Conservation (phyloP, 1,140 invertebrate genomes). For the Semibalanus balanoides region DNA sequence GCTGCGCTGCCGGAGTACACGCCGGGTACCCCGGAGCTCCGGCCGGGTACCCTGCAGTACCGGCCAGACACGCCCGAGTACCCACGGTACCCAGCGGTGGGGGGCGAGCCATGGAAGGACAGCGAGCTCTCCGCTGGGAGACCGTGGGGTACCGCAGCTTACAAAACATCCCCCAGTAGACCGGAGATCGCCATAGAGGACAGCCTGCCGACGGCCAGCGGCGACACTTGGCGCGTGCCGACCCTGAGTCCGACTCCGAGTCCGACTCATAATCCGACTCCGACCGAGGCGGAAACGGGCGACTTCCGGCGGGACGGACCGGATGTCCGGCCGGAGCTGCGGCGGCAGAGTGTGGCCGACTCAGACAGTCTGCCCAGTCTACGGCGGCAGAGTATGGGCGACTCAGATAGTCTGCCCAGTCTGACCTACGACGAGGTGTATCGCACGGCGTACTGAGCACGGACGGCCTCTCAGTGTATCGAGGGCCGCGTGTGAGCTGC, state of each 20-base stretch:
- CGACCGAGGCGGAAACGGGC: not conserved
- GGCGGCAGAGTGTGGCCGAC: not conserved
- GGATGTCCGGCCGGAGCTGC: not conserved
- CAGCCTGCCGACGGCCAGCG: not conserved
- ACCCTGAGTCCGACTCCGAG: too few relatives aligned
- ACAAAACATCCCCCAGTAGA: not conserved
- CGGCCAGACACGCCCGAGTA: too few relatives aligned
- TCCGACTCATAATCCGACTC: not conserved
- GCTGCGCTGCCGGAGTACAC: not conserved
- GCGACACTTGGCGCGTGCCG: not conserved
- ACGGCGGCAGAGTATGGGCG: too few relatives aligned
- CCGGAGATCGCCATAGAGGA: not conserved
- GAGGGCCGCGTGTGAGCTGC: too few relatives aligned
- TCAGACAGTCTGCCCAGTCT: not conserved
- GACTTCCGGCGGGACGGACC: not conserved
- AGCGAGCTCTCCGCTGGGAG: too few relatives aligned
- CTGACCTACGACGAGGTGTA: not conserved
- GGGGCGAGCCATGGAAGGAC: too few relatives aligned
- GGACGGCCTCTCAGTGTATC: too few relatives aligned
- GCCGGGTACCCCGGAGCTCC: too few relatives aligned
- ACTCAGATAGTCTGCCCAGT: too few relatives aligned
- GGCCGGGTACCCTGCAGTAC: too few relatives aligned
- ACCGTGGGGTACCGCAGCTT: too few relatives aligned
- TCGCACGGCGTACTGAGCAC: not conserved
- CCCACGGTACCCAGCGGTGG: too few relatives aligned